Evolutionary conservation across 2,888 invertebrate species (phyloP).

Genomic region (Xanthorhoe designata): DNA sequence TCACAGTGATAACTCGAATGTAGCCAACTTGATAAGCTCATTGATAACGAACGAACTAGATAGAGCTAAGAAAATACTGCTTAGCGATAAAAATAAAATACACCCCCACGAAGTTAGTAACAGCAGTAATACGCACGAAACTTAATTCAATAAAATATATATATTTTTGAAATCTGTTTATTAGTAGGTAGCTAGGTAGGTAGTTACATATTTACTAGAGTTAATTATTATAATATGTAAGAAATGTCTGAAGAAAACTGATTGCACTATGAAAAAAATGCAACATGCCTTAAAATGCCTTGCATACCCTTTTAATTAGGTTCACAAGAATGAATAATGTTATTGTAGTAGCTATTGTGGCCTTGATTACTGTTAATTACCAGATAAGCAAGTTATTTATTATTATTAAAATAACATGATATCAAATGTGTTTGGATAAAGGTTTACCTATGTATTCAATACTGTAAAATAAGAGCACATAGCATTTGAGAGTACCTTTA

Average conservation of each 20-base stretch:
- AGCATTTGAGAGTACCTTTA: too few species aligned
- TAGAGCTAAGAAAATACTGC: slow-evolving; percentile 67
- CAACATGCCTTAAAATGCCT: neutral
- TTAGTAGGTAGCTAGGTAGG: slow-evolving; percentile 1
- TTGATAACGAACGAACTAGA: slow-evolving; percentile 70
- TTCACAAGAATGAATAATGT: neutral
- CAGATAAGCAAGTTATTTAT: neutral
- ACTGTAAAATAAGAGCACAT: too few species aligned
- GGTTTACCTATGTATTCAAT: too few species aligned
- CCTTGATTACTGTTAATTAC: neutral
- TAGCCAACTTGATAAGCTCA: slow-evolving; percentile 64
- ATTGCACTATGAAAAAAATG: neutral
- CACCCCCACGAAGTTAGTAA: slow-evolving; percentile 64
- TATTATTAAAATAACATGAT: neutral
- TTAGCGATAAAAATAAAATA: slow-evolving; percentile 73
- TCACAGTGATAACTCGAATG: slow-evolving; percentile 51
- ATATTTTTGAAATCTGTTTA: slow-evolving; percentile 5
- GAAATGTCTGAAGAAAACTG: too few species aligned
- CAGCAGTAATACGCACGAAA: slow-evolving; percentile 36
- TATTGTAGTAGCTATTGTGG: neutral
- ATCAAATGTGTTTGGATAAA: too few species aligned
- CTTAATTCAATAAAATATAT: neutral
- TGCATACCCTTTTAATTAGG: neutral
- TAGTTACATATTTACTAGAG: neutral
- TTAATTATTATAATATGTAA: neutral